Percentiles rank a stretch among this genome's conserved stretches.
Evolutionary conservation across 2,888 invertebrate species (phyloP).

Genomic region (Dromius quadrimaculatus): DNA sequence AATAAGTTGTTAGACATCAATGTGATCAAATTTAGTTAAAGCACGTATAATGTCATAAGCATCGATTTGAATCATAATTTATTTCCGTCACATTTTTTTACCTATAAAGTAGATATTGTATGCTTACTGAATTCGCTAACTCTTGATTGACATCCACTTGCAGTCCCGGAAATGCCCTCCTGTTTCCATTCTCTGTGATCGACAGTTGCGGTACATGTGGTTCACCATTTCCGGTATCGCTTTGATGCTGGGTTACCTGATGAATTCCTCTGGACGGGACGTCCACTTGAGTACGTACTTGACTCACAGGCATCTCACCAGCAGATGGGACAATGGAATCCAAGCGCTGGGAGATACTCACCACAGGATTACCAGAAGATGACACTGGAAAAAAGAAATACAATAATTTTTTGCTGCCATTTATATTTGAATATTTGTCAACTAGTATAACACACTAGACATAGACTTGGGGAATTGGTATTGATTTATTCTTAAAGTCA

Average conservation of each 20-base stretch:
- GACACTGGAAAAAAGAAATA: constrained; percentile 63
- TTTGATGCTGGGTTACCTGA: constrained; percentile 67
- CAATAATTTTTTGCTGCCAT: too few relatives aligned
- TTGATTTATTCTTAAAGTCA: too few relatives aligned
- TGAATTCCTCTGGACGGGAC: constrained; percentile 72
- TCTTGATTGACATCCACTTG: constrained; percentile 68
- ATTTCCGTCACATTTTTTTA: too few relatives aligned
- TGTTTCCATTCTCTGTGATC: constrained; percentile 61
- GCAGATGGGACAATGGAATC: constrained; percentile 59
- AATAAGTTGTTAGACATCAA: too few relatives aligned
- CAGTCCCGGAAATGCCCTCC: constrained; percentile 68
- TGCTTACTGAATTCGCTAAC: constrained; percentile 68
- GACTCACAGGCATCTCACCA: constrained; percentile 66
- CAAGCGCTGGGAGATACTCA: constrained; percentile 63
- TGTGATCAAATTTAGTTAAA: too few relatives aligned
- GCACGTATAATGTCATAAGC: too few relatives aligned
- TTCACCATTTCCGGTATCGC: constrained; percentile 39
- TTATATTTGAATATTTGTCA: too few relatives aligned
- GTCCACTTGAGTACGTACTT: constrained; percentile 70
- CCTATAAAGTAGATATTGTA: constrained; percentile 51
- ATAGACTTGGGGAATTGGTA: too few relatives aligned
- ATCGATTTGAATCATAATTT: too few relatives aligned
- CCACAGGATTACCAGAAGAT: constrained; percentile 65
- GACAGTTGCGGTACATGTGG: constrained; percentile 46
- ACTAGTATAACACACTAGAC: too few relatives aligned